Percentiles rank a stretch among this genome's conserved stretches.
Conservation (phyloP, 2,113 vertebrate genomes). For the Oreochromis tanganicae region DNA sequence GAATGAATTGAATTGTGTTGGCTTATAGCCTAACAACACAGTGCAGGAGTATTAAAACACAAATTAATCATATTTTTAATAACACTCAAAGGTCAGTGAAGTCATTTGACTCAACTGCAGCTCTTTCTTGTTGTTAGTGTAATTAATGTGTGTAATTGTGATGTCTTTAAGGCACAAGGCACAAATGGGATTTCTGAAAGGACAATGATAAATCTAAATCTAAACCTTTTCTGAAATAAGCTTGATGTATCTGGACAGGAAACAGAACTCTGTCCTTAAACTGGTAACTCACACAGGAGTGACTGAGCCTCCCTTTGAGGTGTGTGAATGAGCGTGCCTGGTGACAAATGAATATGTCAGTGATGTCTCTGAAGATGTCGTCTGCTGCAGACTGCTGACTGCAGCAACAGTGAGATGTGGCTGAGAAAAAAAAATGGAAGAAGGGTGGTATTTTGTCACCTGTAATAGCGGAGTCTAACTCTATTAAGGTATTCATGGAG, state of each 20-base stretch:
- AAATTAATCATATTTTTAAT: background rate
- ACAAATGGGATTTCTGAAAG: background rate
- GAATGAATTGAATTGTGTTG: background rate
- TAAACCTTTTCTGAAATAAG: background rate
- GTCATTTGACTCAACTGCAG: background rate
- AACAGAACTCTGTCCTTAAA: background rate
- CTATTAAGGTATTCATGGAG: conserved; percentile 3
- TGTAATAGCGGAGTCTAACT: background rate
- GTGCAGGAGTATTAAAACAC: background rate
- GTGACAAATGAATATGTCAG: background rate
- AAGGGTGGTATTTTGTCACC: background rate
- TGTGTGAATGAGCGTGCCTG: background rate
- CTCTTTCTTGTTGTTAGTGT: background rate
- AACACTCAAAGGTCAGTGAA: background rate
- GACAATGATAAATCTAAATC: background rate
- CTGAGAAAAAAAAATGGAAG: background rate
- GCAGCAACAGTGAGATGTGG: background rate
- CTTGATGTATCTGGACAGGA: background rate
- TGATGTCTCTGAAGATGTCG: background rate
- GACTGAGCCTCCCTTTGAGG: background rate
- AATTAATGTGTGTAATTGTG: background rate
- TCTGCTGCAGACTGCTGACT: background rate
- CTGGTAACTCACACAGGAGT: background rate
- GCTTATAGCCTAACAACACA: accelerated
- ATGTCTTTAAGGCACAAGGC: background rate